Evolutionary conservation across 2,888 invertebrate genomes (phyloP).

Genomic region (Cheilosia soror): DNA sequence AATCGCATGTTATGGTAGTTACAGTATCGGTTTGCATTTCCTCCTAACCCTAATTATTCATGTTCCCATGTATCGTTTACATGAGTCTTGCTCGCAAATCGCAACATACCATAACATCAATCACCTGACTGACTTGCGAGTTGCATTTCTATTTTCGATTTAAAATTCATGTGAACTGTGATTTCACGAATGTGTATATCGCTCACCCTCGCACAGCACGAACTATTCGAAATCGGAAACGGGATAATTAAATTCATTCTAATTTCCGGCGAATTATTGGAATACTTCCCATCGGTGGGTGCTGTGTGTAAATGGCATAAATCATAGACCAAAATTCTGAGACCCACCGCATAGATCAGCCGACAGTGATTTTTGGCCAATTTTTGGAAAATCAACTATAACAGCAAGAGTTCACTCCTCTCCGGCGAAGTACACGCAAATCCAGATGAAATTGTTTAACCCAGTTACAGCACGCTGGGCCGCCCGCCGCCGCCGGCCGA

Average conservation of each 20-base stretch:
- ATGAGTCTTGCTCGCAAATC: not conserved
- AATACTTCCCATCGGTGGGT: conserved; percentile 36
- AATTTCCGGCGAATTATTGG: conserved; percentile 69
- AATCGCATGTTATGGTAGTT: conserved; percentile 26
- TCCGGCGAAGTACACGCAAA: not conserved
- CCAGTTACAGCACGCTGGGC: conserved; percentile 51
- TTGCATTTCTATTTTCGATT: conserved; percentile 64
- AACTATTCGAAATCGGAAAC: conserved; percentile 47
- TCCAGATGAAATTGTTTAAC: conserved; percentile 54
- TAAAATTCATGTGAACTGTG: conserved; percentile 47
- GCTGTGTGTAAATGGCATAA: not conserved
- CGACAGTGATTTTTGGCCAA: not conserved
- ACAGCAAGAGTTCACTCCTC: not conserved
- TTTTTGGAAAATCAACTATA: conserved; percentile 12
- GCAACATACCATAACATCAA: conserved; percentile 7
- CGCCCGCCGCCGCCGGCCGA: not conserved
- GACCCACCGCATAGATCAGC: conserved; percentile 30
- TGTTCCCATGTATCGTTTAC: conserved; percentile 49
- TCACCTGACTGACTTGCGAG: conserved; percentile 6
- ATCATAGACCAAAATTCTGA: conserved; percentile 21
- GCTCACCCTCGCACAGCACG: not conserved
- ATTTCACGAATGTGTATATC: conserved; percentile 41
- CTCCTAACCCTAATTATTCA: conserved; percentile 67
- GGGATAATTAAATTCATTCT: conserved; percentile 65
- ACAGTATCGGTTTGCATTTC: conserved; percentile 62